A percentile compares a stretch with the other conserved stretches of the same genome.
Evolutionary conservation across 2,888 invertebrate species (phyloP).

Genomic region (Drosophila mercatorum): DNA sequence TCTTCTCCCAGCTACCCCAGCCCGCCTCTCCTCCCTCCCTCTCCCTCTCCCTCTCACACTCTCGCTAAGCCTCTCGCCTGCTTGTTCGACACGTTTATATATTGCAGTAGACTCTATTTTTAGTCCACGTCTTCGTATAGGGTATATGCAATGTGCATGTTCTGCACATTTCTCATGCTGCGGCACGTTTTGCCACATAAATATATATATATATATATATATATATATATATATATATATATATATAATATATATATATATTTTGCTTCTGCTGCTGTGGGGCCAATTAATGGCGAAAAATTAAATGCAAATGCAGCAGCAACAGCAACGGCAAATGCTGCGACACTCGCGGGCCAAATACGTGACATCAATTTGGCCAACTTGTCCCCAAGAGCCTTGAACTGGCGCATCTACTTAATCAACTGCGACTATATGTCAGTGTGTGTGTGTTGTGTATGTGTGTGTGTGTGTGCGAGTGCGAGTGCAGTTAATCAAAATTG

Average conservation of each 20-base stretch:
- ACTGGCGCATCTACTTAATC: slow-evolving; percentile 38
- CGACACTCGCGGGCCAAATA: slow-evolving; percentile 37
- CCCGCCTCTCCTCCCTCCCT: neutral
- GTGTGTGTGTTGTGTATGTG: slow-evolving; percentile 8
- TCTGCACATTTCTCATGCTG: slow-evolving; percentile 33
- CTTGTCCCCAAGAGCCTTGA: slow-evolving; percentile 41
- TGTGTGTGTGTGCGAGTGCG: neutral
- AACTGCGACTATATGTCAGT: slow-evolving; percentile 4
- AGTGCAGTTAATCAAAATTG: slow-evolving; percentile 32
- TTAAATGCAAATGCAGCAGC: slow-evolving; percentile 45
- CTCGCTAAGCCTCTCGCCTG: slow-evolving; percentile 14
- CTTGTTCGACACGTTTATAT: slow-evolving; percentile 44
- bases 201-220: neutral
- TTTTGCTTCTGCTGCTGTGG: slow-evolving; percentile 40
- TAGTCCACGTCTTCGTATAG: slow-evolving; percentile 39
- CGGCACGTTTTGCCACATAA: slow-evolving; percentile 25
- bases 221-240: neutral
- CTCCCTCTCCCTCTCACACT: neutral
- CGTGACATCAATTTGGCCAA: slow-evolving; percentile 58
- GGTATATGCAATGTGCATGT: slow-evolving; percentile 19
- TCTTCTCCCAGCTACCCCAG: neutral
- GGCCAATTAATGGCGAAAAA: slow-evolving; percentile 57
- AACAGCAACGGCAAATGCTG: slow-evolving; percentile 19
- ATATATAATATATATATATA: neutral
- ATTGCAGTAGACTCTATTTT: slow-evolving; percentile 54